Evolutionary conservation across 2,113 vertebrate genomes (phyloP).

Genomic region (Cryptomyrus ogoouensis): DNA sequence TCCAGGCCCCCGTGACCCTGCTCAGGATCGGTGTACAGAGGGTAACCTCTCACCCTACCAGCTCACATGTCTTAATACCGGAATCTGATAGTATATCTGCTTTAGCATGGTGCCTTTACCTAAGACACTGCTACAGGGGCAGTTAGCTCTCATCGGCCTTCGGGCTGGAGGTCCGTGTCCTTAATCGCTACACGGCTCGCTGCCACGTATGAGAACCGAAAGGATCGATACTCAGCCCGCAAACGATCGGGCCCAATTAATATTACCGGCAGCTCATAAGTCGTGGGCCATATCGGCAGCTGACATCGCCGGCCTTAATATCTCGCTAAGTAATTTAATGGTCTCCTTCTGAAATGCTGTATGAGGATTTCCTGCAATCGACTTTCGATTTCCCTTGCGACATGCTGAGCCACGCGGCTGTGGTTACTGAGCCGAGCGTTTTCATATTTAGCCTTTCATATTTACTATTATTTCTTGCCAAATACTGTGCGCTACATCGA

Average conservation of each 20-base stretch:
- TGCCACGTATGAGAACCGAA: background rate
- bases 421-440: conserved; percentile 41
- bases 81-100: background rate
- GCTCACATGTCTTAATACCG: background rate
- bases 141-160: background rate
- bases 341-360: conserved; percentile 41
- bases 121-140: background rate
- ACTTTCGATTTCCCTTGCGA: conserved; percentile 46
- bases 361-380: conserved; percentile 41
- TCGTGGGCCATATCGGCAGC: conserved; percentile 43
- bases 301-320: conserved; percentile 46
- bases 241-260: conserved; percentile 38
- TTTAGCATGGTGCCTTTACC: background rate
- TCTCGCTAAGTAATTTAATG: conserved; percentile 49
- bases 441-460: conserved; percentile 41
- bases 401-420: conserved; percentile 37
- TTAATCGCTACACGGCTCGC: background rate
- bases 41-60: background rate
- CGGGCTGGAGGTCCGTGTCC: background rate
- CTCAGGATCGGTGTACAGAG: background rate
- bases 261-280: conserved; percentile 36
- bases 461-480: background rate
- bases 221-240: conserved; percentile 14
- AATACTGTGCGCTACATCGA: background rate
- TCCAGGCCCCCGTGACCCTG: background rate